Evolutionary conservation across 2,797 vertebrate genomes (phyloP), one percentile per base, ranked within the genome.

Genomic region (Sebastes flavidus): DNA sequence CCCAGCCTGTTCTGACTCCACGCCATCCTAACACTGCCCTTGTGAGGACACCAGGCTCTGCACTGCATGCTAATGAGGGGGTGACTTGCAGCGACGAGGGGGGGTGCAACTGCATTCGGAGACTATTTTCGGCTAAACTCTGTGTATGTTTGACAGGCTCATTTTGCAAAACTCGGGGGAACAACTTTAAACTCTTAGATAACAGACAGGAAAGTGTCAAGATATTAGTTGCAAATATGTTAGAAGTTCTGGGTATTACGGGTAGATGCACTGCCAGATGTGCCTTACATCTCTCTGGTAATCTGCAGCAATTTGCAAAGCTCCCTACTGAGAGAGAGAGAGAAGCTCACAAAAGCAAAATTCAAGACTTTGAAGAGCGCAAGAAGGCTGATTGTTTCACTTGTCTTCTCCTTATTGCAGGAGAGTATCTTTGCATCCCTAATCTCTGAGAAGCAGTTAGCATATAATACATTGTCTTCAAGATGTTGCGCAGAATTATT

Each of bases 1-100:
- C 80, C 88, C 83, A 72, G 83, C 66, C 86, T 52, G 78, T 78
- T 88, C 78, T 81, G 84, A 86, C 78, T 83, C 85, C 22, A 24
- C 66, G 77, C 84, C 86, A 82, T 90, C 77, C 86, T 42, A 30
- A 72, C 27, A 3, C 81, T 91, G 91, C 82, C 91, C 90, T 90
- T 92, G 91, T 80, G 78, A 91, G 87, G 91, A 92, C 89, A 86
- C 76, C 72, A 75, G 81, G 70, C 65, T 87, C 83, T 86, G 90
- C 69, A 30, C 83, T 87, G 89, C 88, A 90, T 93, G 77, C 84
- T 89, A 93, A 92, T 92, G 80, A 92, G 74, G 27, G 25, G 55
- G 68, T 65, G 78, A 66, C 42, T 69, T 46, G 71, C 88, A 72
- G 83, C 67, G 71, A 34, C 4, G 27, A 25, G 36, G 61, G n/a